Base-by-base conservation (phyloP, 2,113 vertebrate species). In the Gallinago paraguaiae region DNA sequence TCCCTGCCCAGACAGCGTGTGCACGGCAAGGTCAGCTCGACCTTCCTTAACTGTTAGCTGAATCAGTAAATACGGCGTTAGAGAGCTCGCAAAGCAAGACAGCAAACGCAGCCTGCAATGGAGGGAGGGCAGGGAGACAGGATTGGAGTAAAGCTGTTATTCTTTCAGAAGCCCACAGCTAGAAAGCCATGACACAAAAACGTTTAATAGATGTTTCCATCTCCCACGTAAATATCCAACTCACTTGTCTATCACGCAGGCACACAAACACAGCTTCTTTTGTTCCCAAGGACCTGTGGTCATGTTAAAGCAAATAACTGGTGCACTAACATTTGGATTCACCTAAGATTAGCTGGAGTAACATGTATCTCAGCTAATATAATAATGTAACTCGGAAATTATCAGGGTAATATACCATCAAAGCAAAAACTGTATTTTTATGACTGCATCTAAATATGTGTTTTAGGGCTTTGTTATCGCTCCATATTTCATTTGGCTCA, bases 11-110 rank as follows among this genome's bases (percentile, higher is more conserved):
- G 93, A 51, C 57, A 33, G 65, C 3, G 12, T 63, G 59, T 82
- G 76, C 91, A 71, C 11, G n/a, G 30, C 90, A 98, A 98, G 94
- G 97, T 96, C 96, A 94, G 46, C 50, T 51, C 64, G 80, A 98
- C 97, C 95, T 98, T 97, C 96, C 94, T 85, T 82, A 24, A 30
- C 72, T 69, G 43, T 6, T 56, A 54, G 78, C 93, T 92, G 78
- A 95, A 77, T 82, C 70, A 15, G 56, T 79, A 86, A 95, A 86
- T 37, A 91, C 11, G 3, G 74, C 2, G 2, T 79, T 59, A 71
- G 25, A 24, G 53, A 70, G 77, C 76, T 94, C 4, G 4, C 75
- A 83, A 83, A 88, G 77, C 88, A 91, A 59, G 94, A 64, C 54
- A 71, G 74, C 25, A 20, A 23, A 7, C 13, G 1, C 3, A 12